These are phyloP conservation scores for Damaliscus lunatus DNA, from an alignment of 2,113 vertebrate species.

Conservation along the genomic window DNA sequence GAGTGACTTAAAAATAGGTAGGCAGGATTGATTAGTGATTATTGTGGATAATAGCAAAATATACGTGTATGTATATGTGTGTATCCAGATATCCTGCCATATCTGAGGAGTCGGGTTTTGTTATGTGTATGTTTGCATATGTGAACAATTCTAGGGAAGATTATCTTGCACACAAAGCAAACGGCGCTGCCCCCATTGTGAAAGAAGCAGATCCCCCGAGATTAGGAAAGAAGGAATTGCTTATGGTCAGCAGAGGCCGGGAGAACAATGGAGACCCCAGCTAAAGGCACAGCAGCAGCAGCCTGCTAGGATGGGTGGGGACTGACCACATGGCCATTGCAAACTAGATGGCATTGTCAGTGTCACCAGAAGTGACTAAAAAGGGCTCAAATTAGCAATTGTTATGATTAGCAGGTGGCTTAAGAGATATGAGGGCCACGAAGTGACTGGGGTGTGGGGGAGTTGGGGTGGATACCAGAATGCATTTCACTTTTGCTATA, in stretches of 20 bases:
- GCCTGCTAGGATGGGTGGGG: conserved; percentile 73
- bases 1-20: neutral
- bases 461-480: neutral
- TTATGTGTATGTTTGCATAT: conserved; percentile 43
- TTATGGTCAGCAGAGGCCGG: conserved; percentile 82
- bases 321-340: conserved; percentile 79
- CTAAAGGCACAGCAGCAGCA: conserved; percentile 78
- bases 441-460: conserved; percentile 39
- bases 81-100: neutral
- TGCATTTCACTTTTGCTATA: neutral
- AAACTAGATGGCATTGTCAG: conserved; percentile 75
- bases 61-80: neutral
- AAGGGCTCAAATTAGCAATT: conserved; percentile 79
- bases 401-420: conserved; percentile 84
- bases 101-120: neutral
- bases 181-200: conserved; percentile 80
- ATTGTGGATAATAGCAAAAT: neutral
- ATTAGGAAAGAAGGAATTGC: conserved; percentile 81
- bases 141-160: conserved; percentile 80
- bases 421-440: conserved; percentile 75
- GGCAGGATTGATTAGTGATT: neutral
- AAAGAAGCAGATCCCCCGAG: conserved; percentile 81
- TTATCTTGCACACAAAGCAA: conserved; percentile 81
- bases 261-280: conserved; percentile 84
- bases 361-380: conserved; percentile 75